These are phyloP conservation scores for Aulostomus chinensis DNA, from an alignment of 2,797 vertebrate genomes.

Conservation along the genomic window DNA sequence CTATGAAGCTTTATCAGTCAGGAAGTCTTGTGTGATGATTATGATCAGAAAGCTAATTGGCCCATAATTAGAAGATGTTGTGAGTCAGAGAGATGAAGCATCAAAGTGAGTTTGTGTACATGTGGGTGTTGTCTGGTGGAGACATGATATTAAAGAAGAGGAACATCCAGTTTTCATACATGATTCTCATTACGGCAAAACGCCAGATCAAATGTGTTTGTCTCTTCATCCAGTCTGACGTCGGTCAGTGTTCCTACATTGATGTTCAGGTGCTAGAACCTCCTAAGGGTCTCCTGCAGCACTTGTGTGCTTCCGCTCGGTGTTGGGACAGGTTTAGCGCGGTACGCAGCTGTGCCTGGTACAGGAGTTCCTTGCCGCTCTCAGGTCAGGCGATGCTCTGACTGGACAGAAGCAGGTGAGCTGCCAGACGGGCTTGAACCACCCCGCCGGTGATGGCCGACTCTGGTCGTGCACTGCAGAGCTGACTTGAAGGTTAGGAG, in stretches of 20 bases:
- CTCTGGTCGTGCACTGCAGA: too few species aligned
- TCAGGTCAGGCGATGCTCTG: too few species aligned
- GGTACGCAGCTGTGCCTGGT: slow-evolving; percentile 39
- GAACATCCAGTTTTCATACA: too few species aligned
- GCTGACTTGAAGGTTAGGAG: too few species aligned
- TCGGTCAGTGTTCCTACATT: too few species aligned
- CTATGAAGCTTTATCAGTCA: slow-evolving; percentile 51
- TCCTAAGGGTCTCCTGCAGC: background rate
- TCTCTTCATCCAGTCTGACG: too few species aligned
- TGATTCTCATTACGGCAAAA: too few species aligned
- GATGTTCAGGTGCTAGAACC: too few species aligned
- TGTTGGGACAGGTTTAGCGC: background rate
- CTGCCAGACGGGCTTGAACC: too few species aligned
- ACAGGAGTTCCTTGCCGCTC: slow-evolving; percentile 54
- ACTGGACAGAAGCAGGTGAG: too few species aligned
- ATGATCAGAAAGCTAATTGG: slow-evolving; percentile 64
- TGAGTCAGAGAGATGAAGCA: slow-evolving; percentile 38
- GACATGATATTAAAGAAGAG: background rate
- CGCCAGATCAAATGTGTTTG: too few species aligned
- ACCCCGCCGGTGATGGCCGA: too few species aligned
- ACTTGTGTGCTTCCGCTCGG: background rate
- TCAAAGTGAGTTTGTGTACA: slow-evolving; percentile 27
- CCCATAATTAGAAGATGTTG: slow-evolving; percentile 31
- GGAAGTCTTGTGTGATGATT: slow-evolving; percentile 54
- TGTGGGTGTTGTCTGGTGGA: slow-evolving; percentile 13